Base-by-base conservation (phyloP, 2,888 invertebrate genomes). In the Drosophila monieri region DNA sequence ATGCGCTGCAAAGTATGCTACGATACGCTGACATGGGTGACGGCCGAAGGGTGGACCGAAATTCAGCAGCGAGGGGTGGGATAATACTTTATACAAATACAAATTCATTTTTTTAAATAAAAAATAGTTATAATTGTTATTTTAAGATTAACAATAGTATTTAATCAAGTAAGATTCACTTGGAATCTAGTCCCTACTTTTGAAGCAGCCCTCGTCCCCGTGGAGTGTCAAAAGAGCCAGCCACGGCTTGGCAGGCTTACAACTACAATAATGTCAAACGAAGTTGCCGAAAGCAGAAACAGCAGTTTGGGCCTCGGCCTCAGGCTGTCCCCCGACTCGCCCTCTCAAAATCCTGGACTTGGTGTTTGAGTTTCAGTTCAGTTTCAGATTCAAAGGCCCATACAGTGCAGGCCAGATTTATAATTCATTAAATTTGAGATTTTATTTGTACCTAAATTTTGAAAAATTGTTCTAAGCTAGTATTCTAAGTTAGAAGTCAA, bases 361-460 rank as follows among this genome's bases (percentile, higher is more conserved):
- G 6, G 41, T 85, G 77, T 83, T 84, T 86, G 78, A 75, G 77
- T 83, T 84, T 86, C 78, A 75, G 72, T 84, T 86, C 78, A 75
- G 72, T 84, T 86, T 83, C 61, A 32, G 12, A 32, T 32, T 32
- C 35, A 35, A 35, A 35, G 35, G 14, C 6, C 9, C 27, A n/a
- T 35, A 35, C 35, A 35, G 14, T n/a, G n/a, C n/a, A 6, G n/a
- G 35, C 6, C n/a, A 35, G n/a, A 35, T 2, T 6, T 14, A 14
- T 35, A 35, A 6, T 35, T 6, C 35, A 2, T 35, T 4, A 6
- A n/a, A 14, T n/a, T 6, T 6, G 0, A n/a, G 35, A 35, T 35
- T 14, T n/a, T 12, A 12, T 32, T 12, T 32, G 5, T n/a, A 32
- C 5, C 1, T 5, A 10, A 32, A 0, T 32, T 9, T 5, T 1